These are phyloP conservation scores for Amblyopsis rosae DNA, from an alignment of 2,113 vertebrate genomes.

Conservation along the genomic window DNA sequence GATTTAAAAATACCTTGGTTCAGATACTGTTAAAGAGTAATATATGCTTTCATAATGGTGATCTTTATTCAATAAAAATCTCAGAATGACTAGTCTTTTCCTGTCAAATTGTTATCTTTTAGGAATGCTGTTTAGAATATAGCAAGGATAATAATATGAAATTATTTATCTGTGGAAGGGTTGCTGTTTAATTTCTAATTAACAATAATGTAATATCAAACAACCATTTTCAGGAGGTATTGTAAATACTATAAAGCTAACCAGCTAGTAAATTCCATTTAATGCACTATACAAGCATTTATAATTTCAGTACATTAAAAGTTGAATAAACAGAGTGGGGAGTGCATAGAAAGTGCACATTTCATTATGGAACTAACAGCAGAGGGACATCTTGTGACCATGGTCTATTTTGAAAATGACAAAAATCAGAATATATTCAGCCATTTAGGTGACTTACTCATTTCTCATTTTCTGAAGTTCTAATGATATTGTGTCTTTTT, in stretches of 20 bases:
- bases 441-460: constrained; percentile 37
- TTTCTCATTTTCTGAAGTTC: constrained; percentile 30
- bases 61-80: constrained; percentile 55
- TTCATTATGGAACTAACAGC: too few relatives aligned
- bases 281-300: too few relatives aligned
- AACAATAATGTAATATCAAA: too few relatives aligned
- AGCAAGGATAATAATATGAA: not conserved
- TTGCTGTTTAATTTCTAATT: not conserved
- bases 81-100: not conserved
- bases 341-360: too few relatives aligned
- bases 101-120: constrained; percentile 19
- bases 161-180: not conserved
- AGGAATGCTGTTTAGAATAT: not conserved
- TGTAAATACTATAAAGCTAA: not conserved
- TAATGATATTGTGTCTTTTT: constrained; percentile 37
- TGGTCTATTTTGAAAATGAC: constrained; percentile 22
- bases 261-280: not conserved
- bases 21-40: constrained; percentile 25
- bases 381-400: not conserved
- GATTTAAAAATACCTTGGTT: constrained; percentile 11
- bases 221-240: too few relatives aligned
- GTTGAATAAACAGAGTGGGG: not conserved
- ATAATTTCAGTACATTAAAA: too few relatives aligned
- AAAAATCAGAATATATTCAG: constrained; percentile 9
- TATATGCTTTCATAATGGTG: constrained; percentile 11